These are phyloP conservation scores for Mesorhabditis belari DNA, from an alignment of 2,888 invertebrate species.

Conservation along the genomic window DNA sequence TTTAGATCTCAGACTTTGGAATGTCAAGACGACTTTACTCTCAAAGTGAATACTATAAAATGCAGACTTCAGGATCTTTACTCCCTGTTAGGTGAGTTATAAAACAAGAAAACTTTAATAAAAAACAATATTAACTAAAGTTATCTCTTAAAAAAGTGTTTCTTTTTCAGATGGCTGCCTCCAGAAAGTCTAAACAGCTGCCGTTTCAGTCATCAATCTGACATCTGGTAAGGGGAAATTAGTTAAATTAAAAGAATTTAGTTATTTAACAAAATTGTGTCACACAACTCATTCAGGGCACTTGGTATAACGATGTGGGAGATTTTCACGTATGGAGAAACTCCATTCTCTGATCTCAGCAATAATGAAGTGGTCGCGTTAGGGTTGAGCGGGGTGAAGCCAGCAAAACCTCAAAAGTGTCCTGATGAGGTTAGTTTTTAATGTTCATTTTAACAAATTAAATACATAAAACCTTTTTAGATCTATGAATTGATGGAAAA, in stretches of 20 bases:
- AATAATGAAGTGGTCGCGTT: conserved; percentile 85
- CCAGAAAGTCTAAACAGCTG: conserved; percentile 94
- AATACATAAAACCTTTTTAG: neutral
- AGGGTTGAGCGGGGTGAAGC: conserved; percentile 62
- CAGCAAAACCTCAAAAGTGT: conserved; percentile 84
- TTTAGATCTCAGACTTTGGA: conserved; percentile 48
- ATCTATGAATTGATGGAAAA: conserved; percentile 77
- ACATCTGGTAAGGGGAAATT: conserved; percentile 72
- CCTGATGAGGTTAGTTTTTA: conserved; percentile 72
- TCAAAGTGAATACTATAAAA: conserved; percentile 43
- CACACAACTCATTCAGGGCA: conserved; percentile 54
- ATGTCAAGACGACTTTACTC: conserved; percentile 45
- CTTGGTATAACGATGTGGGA: conserved; percentile 98
- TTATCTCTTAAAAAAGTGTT: too few relatives aligned
- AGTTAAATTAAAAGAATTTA: neutral
- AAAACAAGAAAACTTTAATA: too few relatives aligned
- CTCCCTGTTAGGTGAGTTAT: conserved; percentile 56
- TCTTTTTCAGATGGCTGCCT: conserved; percentile 87
- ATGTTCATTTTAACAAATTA: neutral
- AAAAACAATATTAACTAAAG: too few relatives aligned
- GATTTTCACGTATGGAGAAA: conserved; percentile 89
- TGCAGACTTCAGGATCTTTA: conserved; percentile 23
- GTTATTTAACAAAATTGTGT: neutral
- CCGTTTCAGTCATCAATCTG: conserved; percentile 92
- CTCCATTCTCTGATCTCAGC: conserved; percentile 87